Evolutionary conservation across 2,113 vertebrate species (phyloP).

Genomic region (Delphinapterus leucas): DNA sequence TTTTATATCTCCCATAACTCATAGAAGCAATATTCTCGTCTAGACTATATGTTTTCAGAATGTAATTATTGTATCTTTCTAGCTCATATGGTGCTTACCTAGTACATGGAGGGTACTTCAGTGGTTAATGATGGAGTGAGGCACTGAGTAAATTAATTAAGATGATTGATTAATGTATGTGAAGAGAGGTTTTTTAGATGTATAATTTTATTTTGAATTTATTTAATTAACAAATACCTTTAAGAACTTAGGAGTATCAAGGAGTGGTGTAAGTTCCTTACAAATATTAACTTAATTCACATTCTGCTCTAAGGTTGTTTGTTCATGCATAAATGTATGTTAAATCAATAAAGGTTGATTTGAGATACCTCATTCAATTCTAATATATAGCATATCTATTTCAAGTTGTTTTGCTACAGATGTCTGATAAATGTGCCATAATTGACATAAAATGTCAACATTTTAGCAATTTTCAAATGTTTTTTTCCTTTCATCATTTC

Average conservation of each 20-base stretch:
- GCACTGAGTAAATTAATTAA: not conserved
- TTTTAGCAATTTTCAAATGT: not conserved
- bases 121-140: not conserved
- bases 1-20: not conserved
- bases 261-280: not conserved
- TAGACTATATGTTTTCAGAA: not conserved
- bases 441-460: not conserved
- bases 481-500: not conserved
- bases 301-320: not conserved
- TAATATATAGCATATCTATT: not conserved
- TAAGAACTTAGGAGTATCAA: not conserved
- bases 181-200: not conserved
- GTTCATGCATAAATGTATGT: not conserved
- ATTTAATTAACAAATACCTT: not conserved
- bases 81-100: not conserved
- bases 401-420: not conserved
- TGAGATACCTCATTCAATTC: not conserved
- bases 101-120: not conserved
- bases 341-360: not conserved
- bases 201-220: conserved; percentile 11
- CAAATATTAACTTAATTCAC: not conserved
- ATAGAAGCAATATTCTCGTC: not conserved
- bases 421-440: not conserved
- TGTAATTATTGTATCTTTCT: not conserved
- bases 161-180: not conserved